phyloP scores from a whole-genome alignment of 1,140 invertebrate genomes.

The Stegodyphus mimosarum region DNA sequence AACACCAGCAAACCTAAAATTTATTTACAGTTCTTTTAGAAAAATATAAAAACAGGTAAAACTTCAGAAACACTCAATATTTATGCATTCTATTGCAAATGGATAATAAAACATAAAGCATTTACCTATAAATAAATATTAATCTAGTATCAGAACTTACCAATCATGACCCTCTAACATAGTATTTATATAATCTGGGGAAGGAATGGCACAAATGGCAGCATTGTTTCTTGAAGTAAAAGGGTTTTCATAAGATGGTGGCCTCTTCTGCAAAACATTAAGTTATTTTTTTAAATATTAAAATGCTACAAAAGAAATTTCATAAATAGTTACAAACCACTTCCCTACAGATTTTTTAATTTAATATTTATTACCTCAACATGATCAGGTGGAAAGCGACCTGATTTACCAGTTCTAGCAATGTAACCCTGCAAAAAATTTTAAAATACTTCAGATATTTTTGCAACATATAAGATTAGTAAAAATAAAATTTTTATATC shows the following conservation, averaged over 20 bases:
- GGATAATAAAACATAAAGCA: neutral
- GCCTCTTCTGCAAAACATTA: slow-evolving; percentile 22
- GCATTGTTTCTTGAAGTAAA: slow-evolving; percentile 25
- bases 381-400: slow-evolving; percentile 63
- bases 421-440: slow-evolving; percentile 58
- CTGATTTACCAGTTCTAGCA: slow-evolving; percentile 63
- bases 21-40: neutral
- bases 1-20: slow-evolving; percentile 61
- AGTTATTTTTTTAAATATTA: neutral
- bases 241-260: slow-evolving; percentile 56
- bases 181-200: slow-evolving; percentile 64
- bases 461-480: neutral
- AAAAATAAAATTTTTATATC: neutral
- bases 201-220: neutral
- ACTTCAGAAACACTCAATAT: neutral
- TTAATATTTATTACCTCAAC: slow-evolving; percentile 46
- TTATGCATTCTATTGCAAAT: neutral
- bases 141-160: slow-evolving; percentile 56
- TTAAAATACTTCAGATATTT: neutral
- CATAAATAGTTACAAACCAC: neutral
- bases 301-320: neutral
- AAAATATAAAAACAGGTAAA: neutral
- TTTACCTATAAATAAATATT: neutral
- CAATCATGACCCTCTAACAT: slow-evolving; percentile 67
- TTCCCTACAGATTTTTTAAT: neutral